Evolutionary conservation across 2,113 vertebrate species (phyloP).

Genomic region (Zosterops borbonicus): DNA sequence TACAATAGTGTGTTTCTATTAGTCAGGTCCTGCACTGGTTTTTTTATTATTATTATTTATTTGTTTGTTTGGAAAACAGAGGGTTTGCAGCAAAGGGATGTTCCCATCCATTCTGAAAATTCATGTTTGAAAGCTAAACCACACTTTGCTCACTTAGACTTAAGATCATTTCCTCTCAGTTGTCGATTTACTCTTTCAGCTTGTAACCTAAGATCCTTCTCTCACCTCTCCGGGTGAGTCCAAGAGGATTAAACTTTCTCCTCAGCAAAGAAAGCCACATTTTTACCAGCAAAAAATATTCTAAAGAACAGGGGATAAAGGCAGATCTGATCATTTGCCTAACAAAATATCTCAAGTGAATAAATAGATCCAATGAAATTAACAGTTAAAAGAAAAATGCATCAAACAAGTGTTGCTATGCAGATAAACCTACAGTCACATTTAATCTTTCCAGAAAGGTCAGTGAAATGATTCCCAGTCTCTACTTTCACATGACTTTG

Average conservation of each 20-base stretch:
- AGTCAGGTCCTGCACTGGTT: background rate
- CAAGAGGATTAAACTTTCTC: background rate
- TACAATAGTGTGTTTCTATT: background rate
- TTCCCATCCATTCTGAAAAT: background rate
- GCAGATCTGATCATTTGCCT: background rate
- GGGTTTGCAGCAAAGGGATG: background rate
- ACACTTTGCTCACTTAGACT: background rate
- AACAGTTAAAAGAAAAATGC: background rate
- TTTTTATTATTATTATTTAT: background rate
- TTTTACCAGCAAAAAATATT: background rate
- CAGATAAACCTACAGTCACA: background rate
- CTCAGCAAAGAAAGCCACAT: background rate
- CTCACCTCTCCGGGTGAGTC: background rate
- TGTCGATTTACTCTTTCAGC: background rate
- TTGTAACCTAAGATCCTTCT: background rate
- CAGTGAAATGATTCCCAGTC: background rate
- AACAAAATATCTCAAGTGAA: background rate
- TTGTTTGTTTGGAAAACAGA: background rate
- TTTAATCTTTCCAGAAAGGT: background rate
- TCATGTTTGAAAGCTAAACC: background rate
- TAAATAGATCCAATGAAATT: background rate
- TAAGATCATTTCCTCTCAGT: background rate
- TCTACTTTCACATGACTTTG: background rate
- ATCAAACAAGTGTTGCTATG: background rate
- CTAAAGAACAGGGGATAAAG: background rate